Base-by-base conservation (phyloP, 1,140 invertebrate genomes). In the Sminthurinus signatus region DNA sequence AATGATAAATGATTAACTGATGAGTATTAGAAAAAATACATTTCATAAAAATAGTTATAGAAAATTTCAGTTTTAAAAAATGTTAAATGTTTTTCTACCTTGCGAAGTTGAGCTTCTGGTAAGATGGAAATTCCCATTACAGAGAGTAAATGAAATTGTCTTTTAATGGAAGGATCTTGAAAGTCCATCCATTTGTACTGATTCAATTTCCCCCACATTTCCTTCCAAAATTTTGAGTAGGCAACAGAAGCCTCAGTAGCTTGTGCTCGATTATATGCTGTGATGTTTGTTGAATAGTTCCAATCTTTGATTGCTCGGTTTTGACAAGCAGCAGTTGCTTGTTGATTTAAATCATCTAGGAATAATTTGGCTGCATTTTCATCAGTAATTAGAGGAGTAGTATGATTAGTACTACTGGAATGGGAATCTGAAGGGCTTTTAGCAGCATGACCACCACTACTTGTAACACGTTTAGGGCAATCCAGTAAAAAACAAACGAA, bases 251-350 rank as follows among this genome's bases (percentile, higher is more conserved):
- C 36, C 28, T 48, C 50, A 1, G 62, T 46, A 36, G 32, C 14
- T 27, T 27, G 46, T 1, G 2, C 23, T 28, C 83, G 81, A 75
- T 88, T 89, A 28, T 73, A 72, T 59, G 87, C 85, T 0, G 87
- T 89, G 46, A 89, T 84, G 74, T 91, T 91, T 4, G 86, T 89
- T 12, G 84, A 84, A 67, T 86, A 91, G 62, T 82, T 81, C 88
- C 88, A 91, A 68, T 87, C 62, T 19, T 46, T 48, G 0, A 69
- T 28, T 0, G 62, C 62, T 12, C 61, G 29, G 1, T 62, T 51
- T 8, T 65, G 54, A 48, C 67, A 69, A 15, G 60, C 59, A 1
- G 32, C 28, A 10, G 39, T 36, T 2, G 64, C 67, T 59, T 52
- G 50, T 10, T 15, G 25, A 52, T 52, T 52, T n/a, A 52, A n/a